These are phyloP conservation scores for Gila orcuttii DNA, from an alignment of 2,113 vertebrate genomes.

Conservation along the genomic window DNA sequence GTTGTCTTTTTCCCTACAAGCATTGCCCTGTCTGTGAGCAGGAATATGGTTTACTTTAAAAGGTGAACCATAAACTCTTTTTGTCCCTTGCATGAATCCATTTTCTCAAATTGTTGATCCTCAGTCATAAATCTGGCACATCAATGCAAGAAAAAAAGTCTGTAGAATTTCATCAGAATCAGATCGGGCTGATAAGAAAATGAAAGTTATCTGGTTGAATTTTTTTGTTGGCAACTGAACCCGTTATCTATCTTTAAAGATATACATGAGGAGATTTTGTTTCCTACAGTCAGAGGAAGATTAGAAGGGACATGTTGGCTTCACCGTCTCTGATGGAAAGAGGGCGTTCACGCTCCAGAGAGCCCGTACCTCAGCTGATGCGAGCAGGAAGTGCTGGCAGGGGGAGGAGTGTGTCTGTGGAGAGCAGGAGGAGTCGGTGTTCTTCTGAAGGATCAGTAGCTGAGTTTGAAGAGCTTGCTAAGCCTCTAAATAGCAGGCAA, in stretches of 20 bases:
- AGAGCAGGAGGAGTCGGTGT: slow-evolving; percentile 82
- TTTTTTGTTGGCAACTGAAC: background rate
- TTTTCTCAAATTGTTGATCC: background rate
- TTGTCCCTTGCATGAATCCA: background rate
- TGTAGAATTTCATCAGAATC: background rate
- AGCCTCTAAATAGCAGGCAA: slow-evolving; percentile 77
- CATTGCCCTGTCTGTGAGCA: slow-evolving; percentile 43
- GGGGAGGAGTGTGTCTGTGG: slow-evolving; percentile 80
- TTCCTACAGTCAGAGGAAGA: slow-evolving; percentile 76
- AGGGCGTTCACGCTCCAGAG: slow-evolving; percentile 71
- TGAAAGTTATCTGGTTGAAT: background rate
- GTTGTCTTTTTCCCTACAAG: background rate
- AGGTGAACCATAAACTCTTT: slow-evolving; percentile 16
- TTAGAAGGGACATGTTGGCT: slow-evolving; percentile 73
- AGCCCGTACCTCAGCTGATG: slow-evolving; percentile 53
- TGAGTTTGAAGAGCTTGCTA: slow-evolving; percentile 80
- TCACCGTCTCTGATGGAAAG: slow-evolving; percentile 71
- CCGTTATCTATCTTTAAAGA: background rate
- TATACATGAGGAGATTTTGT: slow-evolving; percentile 9
- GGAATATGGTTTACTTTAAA: slow-evolving; percentile 40
- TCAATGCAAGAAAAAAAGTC: background rate
- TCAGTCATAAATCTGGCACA: background rate
- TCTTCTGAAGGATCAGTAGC: slow-evolving; percentile 84
- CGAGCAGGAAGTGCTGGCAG: slow-evolving; percentile 64
- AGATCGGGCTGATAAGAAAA: background rate